phyloP scores from a whole-genome alignment of 1,140 invertebrate genomes.

The Drosophila pallidifrons region DNA sequence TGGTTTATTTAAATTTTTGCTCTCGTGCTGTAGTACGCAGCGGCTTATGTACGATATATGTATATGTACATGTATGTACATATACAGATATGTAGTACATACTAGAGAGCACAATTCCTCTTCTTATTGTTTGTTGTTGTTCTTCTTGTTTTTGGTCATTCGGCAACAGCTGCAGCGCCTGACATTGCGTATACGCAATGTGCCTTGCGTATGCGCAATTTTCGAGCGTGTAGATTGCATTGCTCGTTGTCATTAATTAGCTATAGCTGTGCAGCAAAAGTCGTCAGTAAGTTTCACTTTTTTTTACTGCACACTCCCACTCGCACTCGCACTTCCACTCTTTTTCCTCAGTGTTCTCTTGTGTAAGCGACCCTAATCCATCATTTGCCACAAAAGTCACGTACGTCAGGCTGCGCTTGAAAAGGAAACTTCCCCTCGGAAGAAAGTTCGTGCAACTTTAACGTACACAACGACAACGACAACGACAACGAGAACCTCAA shows the following conservation, averaged over 20 bases:
- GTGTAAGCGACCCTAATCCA: slow-evolving; percentile 61
- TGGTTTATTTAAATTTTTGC: slow-evolving; percentile 80
- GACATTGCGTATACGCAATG: slow-evolving; percentile 71
- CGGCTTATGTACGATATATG: slow-evolving; percentile 28
- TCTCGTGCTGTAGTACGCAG: slow-evolving; percentile 20
- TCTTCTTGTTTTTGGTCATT: background rate
- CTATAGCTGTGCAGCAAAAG: slow-evolving; percentile 14
- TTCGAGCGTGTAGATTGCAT: slow-evolving; percentile 5
- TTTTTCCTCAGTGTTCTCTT: background rate
- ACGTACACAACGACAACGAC: slow-evolving; percentile 18
- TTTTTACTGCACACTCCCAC: slow-evolving; percentile 7
- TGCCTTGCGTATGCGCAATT: slow-evolving; percentile 70
- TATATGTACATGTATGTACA: background rate
- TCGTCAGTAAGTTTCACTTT: slow-evolving; percentile 67
- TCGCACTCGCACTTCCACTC: background rate
- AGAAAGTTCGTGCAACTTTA: slow-evolving; percentile 67
- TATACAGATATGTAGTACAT: slow-evolving; percentile 5
- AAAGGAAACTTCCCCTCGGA: slow-evolving; percentile 67
- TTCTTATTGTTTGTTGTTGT: background rate
- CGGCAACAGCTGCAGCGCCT: slow-evolving; percentile 56
- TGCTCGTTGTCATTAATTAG: slow-evolving; percentile 63
- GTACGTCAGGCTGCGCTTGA: slow-evolving; percentile 56
- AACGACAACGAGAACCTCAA: background rate
- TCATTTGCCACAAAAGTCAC: slow-evolving; percentile 81
- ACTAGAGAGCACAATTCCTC: background rate